Conservation (phyloP, 2,797 vertebrate genomes). For the Acanthis flammea region DNA sequence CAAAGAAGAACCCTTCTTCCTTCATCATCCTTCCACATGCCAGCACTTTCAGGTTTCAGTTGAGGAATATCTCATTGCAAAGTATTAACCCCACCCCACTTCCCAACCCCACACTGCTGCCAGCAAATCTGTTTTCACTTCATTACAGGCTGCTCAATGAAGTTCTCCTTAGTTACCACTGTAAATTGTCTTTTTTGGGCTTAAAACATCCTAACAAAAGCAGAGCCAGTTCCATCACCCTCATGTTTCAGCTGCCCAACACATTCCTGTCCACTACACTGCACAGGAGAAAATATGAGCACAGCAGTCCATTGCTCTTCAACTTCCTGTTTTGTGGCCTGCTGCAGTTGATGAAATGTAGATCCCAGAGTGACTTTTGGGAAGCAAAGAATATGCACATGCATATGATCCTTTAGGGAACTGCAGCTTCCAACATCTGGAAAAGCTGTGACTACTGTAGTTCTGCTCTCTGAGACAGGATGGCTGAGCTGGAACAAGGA, state of each 20-base stretch:
- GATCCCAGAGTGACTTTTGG: neutral
- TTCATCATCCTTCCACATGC: neutral
- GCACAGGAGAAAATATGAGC: neutral
- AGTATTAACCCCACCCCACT: neutral
- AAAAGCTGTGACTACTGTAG: constrained; percentile 1
- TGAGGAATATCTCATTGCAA: neutral
- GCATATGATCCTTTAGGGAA: neutral
- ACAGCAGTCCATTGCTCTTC: neutral
- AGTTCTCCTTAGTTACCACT: neutral
- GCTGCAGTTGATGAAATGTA: neutral
- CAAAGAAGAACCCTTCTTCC: neutral
- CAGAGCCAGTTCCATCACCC: neutral
- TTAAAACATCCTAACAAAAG: neutral
- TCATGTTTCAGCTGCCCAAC: neutral
- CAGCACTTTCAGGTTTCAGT: neutral
- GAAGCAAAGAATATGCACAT: neutral
- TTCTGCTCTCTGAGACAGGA: neutral
- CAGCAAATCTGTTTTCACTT: neutral
- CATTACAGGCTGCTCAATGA: neutral
- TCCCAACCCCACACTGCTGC: neutral
- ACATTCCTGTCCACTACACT: neutral
- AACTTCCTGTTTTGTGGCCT: neutral
- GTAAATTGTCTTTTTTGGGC: neutral
- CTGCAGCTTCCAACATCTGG: neutral
- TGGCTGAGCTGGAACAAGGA: neutral